Evolutionary conservation across 1,140 invertebrate genomes (phyloP), one percentile per base, ranked within the genome.

Genomic region (Drosophila parabipectinata): DNA sequence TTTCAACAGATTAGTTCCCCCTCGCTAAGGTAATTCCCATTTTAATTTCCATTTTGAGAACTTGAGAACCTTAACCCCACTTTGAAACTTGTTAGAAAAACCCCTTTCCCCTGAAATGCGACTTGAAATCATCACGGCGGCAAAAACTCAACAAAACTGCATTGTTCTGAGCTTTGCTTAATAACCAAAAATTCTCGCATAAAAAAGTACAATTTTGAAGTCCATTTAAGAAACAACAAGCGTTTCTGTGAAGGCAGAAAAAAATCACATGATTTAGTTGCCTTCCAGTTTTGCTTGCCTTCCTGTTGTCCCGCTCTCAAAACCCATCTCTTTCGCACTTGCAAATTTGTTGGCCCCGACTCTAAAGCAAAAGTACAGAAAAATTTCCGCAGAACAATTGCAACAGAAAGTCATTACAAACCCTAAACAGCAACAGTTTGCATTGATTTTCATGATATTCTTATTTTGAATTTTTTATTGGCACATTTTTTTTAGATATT

Each of bases 211-310:
- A 37, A 32, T 68, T 69, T 69, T 50, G 51, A 62, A 69, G 58
- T 50, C 57, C 56, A 63, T 54, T 62, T 72, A n/a, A 39, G 34
- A 53, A 47, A 47, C 26, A 45, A 51, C 51, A 79, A 67, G 58
- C 26, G 18, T 51, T 52, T 71, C 45, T 39, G 39, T 50, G 18
- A 28, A 60, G 48, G 32, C 58, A 54, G 39, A 34, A 85, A 85
- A 85, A 78, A 85, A 78, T 85, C 81, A 85, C 81, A 85, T 85
- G 81, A 85, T 87, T 85, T 81, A 78, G 77, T 77, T 87, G 68
- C 64, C 76, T 67, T 73, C 69, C 24, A 37, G 55, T n/a, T 14
- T 37, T 30, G 34, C 34, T 47, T 10, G 28, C 48, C 8, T 3
- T 47, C 53, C 1, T 18, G 32, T 10, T 12, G 9, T 41, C 62